These are phyloP conservation scores for Neuroterus valhalla DNA, from an alignment of 1,140 invertebrate species.

Conservation along the genomic window DNA sequence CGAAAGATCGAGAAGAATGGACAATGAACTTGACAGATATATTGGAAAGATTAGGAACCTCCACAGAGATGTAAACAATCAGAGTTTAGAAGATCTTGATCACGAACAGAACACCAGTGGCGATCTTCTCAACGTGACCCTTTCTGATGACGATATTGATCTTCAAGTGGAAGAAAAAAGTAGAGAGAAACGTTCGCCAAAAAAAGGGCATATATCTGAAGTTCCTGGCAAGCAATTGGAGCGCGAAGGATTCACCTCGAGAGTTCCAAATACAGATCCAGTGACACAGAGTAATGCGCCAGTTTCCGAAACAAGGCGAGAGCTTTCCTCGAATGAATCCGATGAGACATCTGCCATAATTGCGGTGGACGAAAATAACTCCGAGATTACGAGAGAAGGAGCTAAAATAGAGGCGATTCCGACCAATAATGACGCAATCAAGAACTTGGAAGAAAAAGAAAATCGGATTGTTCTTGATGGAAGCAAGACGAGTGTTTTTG, in stretches of 20 bases:
- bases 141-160: constrained; percentile 59
- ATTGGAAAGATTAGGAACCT: constrained; percentile 63
- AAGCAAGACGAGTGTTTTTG: neutral
- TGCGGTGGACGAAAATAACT: constrained; percentile 55
- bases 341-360: constrained; percentile 35
- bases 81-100: constrained; percentile 58
- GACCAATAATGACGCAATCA: neutral
- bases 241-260: constrained; percentile 1
- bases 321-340: constrained; percentile 30
- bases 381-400: constrained; percentile 45
- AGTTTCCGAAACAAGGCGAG: constrained; percentile 43
- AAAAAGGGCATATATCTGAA: constrained; percentile 35
- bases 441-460: neutral
- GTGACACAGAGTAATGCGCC: constrained; percentile 44
- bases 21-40: constrained; percentile 63
- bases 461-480: neutral
- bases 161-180: constrained; percentile 36
- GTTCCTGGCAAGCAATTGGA: constrained; percentile 3
- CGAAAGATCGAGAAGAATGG: constrained; percentile 34
- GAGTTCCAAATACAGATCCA: constrained; percentile 21
- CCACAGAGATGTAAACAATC: constrained; percentile 47
- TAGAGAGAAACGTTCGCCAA: constrained; percentile 36
- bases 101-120: constrained; percentile 66
- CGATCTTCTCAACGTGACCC: constrained; percentile 62
- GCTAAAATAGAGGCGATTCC: constrained; percentile 45